These are phyloP conservation scores for Gallinago nigripennis DNA, from an alignment of 2,797 vertebrate species.

Conservation along the genomic window DNA sequence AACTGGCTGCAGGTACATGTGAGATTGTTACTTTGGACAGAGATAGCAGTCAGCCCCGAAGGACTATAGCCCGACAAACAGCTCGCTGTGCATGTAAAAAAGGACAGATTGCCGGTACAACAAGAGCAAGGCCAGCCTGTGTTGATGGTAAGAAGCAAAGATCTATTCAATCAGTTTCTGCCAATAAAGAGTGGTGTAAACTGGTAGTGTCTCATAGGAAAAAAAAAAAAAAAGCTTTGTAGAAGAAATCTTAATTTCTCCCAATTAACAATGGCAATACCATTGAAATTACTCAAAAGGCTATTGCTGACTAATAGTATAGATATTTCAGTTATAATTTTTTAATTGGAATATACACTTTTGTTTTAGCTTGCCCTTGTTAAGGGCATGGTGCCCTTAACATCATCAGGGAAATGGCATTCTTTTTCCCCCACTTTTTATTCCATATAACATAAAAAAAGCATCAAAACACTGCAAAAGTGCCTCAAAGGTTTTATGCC, in stretches of 20 bases:
- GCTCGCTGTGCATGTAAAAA: slow-evolving; percentile 98
- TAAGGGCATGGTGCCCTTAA: background rate
- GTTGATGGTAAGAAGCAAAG: slow-evolving; percentile 90
- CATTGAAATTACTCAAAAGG: background rate
- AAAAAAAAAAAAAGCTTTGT: background rate
- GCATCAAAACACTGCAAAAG: background rate
- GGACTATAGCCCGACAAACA: slow-evolving; percentile 97
- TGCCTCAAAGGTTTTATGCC: slow-evolving; percentile 16
- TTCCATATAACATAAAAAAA: background rate
- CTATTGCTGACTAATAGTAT: background rate
- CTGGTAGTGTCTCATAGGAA: background rate
- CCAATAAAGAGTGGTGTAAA: background rate
- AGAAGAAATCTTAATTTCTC: background rate
- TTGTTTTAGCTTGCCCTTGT: background rate
- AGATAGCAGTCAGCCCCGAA: slow-evolving; percentile 97
- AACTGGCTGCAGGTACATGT: slow-evolving; percentile 96
- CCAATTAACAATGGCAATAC: background rate
- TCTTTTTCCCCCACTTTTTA: background rate
- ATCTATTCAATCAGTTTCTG: slow-evolving; percentile 36
- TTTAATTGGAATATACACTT: background rate
- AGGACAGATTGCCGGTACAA: slow-evolving; percentile 98
- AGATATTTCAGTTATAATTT: background rate
- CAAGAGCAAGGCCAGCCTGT: slow-evolving; percentile 95
- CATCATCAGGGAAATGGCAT: background rate
- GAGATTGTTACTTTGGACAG: slow-evolving; percentile 99